Conservation (phyloP, 2,797 vertebrate genomes). For the Notolepis coatsorum region DNA sequence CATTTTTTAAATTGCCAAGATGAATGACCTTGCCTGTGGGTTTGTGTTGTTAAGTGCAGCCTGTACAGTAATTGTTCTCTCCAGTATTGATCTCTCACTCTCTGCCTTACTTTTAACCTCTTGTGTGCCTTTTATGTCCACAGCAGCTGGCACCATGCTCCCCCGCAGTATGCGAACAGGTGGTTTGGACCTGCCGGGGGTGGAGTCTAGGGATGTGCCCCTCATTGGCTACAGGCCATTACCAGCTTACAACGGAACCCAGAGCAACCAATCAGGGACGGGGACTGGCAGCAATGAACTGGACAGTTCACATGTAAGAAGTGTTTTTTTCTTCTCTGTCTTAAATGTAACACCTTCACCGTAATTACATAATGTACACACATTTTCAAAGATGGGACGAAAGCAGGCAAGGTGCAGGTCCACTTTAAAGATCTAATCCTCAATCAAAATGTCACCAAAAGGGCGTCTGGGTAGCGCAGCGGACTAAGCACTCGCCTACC, state of each 20-base stretch:
- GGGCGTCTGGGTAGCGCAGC: no score
- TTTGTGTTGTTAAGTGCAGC: neutral
- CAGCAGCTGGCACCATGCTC: slow-evolving; percentile 72
- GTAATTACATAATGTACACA: neutral
- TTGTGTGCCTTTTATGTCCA: slow-evolving; percentile 23
- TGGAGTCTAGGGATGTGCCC: slow-evolving; percentile 76
- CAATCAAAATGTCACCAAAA: no score
- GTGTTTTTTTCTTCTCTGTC: neutral
- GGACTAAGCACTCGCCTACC: no score
- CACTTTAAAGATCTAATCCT: no score
- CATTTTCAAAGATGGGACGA: neutral
- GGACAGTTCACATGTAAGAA: slow-evolving; percentile 72
- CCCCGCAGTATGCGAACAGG: slow-evolving; percentile 76
- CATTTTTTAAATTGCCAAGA: neutral
- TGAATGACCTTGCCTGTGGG: no score
- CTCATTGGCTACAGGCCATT: slow-evolving; percentile 82
- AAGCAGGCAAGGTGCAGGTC: neutral
- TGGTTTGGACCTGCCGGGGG: slow-evolving; percentile 79
- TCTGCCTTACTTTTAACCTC: neutral
- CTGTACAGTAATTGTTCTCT: neutral
- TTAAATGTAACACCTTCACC: slow-evolving; percentile 14
- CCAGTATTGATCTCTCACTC: neutral
- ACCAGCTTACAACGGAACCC: slow-evolving; percentile 51
- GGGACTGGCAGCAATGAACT: slow-evolving; percentile 35
- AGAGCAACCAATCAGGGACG: slow-evolving; percentile 47